Base-by-base conservation (phyloP, 2,888 invertebrate species). In the Brachylomia viminalis region DNA sequence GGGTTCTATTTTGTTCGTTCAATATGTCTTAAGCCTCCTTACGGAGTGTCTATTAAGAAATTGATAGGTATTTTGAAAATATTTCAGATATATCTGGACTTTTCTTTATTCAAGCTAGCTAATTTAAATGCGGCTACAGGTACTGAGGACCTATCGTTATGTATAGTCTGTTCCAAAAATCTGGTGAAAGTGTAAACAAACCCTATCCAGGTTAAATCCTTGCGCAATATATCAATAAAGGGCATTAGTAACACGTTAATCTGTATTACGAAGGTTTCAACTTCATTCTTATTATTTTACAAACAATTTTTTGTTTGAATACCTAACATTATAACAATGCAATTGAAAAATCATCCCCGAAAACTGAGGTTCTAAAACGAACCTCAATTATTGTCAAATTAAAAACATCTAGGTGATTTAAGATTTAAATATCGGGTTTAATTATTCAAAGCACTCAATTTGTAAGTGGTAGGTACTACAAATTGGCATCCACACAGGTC, bases 1-100 rank as follows among this genome's bases (percentile, higher is more conserved):
- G 45, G n/a, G 7, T 45, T 74, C 56, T 58, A 62, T 81, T 81
- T 59, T 59, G 58, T 38, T 20, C 47, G 20, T 33, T 45, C 71
- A 59, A 59, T 75, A 75, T 38, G 17, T 38, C 2, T 74, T 61
- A 27, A 47, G n/a, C 13, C 5, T 61, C 23, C 30, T 42, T 42
- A 10, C 4, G 11, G 17, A 27, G 38, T 42, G 17, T 30, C n/a
- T n/a, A 17, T 33, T 61, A 45, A 38, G 8, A 54, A 27, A 75
- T 62, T 8, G 27, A 45, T 49, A n/a, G n/a, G n/a, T n/a, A 59
- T 49, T 49, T 49, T 33, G 15, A 33, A 71, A 59, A n/a, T 27
- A 30, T 45, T 23, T 23, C 20, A 20, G 4, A 56, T 27, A 13
- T 15, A 38, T 2, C 2, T 38, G 8, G 62, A 30, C 17, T 10